These are phyloP conservation scores for Anarhynchus alexandrinus DNA, from an alignment of 2,113 vertebrate genomes.

Conservation along the genomic window DNA sequence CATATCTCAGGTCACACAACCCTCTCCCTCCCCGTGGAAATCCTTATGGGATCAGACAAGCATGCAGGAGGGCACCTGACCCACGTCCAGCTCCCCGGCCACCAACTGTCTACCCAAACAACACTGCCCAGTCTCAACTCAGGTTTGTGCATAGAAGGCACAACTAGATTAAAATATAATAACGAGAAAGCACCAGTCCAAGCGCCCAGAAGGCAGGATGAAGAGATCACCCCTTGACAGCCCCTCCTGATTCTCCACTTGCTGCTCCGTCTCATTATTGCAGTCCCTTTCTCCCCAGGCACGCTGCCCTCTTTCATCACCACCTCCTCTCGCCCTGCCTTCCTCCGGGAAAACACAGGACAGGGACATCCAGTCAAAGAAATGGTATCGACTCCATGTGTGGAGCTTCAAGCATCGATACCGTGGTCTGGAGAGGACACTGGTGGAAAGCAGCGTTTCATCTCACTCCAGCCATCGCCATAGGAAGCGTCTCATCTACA, in stretches of 20 bases:
- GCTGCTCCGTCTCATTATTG: background rate
- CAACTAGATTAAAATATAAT: background rate
- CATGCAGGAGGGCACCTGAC: too few relatives aligned
- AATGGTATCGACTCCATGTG: fast-evolving
- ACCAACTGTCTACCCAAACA: background rate
- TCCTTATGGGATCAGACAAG: background rate
- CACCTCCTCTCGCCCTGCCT: background rate
- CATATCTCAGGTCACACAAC: background rate
- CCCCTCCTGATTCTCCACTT: background rate
- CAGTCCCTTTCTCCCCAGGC: too few relatives aligned
- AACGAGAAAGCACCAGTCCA: background rate
- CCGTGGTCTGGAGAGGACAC: background rate
- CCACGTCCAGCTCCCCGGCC: fast-evolving
- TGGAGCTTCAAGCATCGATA: background rate
- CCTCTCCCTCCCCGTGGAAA: background rate
- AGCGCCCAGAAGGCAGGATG: background rate
- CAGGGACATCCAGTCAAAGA: background rate
- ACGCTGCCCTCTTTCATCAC: background rate
- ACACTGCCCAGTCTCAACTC: background rate
- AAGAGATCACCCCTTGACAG: background rate
- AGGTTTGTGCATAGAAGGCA: background rate
- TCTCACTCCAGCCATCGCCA: background rate
- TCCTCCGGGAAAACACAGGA: too few relatives aligned
- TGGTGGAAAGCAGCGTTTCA: fast-evolving
- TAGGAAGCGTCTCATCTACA: background rate